Percentiles rank a stretch among this genome's conserved stretches.
These are phyloP conservation scores for Stenodera caucasica DNA, from an alignment of 2,888 invertebrate species.

Conservation along the genomic window DNA sequence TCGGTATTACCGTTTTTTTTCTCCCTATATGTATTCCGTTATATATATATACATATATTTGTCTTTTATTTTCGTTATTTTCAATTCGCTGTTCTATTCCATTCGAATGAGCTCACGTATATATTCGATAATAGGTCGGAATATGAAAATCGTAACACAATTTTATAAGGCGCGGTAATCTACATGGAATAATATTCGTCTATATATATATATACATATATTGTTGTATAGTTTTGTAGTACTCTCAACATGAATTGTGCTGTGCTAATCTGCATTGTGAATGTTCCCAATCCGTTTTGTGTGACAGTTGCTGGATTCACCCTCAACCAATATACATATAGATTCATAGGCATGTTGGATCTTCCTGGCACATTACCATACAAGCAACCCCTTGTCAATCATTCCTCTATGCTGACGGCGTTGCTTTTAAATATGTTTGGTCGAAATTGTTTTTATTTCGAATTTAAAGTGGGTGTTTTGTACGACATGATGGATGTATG, in stretches of 20 bases:
- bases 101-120: not conserved
- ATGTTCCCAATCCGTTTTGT: constrained; percentile 47
- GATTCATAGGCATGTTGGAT: constrained; percentile 50
- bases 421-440: constrained; percentile 56
- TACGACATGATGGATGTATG: constrained; percentile 54
- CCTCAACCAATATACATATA: constrained; percentile 50
- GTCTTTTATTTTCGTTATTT: not conserved
- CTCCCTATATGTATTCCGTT: not conserved
- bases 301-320: constrained; percentile 47
- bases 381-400: constrained; percentile 54
- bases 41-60: not conserved
- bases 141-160: constrained; percentile 4
- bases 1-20: constrained; percentile 18
- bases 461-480: constrained; percentile 56
- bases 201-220: too few species aligned
- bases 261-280: constrained; percentile 48
- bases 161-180: constrained; percentile 20
- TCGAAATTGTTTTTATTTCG: constrained; percentile 57
- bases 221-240: too few species aligned
- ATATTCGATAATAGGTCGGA: not conserved
- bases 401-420: constrained; percentile 51
- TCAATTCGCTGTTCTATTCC: not conserved
- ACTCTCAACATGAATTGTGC: too few species aligned
- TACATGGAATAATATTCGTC: constrained; percentile 27
- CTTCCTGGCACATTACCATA: constrained; percentile 49